Percentiles rank a stretch among this genome's conserved stretches.
Conservation (phyloP, 2,113 vertebrate species). For the Trematomus loennbergii region DNA sequence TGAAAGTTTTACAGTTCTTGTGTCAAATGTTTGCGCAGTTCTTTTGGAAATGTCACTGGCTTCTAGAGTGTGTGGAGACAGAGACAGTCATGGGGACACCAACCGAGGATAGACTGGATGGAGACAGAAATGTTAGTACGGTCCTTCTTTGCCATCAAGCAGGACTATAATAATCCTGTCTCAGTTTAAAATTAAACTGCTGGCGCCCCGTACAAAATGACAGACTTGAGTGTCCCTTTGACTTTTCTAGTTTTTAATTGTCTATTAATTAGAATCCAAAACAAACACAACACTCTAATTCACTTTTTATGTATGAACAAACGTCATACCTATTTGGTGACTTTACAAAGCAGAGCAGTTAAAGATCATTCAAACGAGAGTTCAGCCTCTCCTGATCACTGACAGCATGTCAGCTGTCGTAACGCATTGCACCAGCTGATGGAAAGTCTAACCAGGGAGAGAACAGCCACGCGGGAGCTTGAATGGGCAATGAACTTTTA, state of each 20-base stretch:
- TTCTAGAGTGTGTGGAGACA: not conserved
- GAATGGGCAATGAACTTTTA: constrained; percentile 17
- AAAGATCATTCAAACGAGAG: constrained; percentile 29
- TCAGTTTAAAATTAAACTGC: constrained; percentile 57
- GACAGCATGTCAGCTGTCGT: constrained; percentile 78
- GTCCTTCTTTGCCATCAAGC: constrained; percentile 23
- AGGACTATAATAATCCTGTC: constrained; percentile 64
- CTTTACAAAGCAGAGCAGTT: constrained; percentile 28
- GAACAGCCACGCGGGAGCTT: constrained; percentile 24
- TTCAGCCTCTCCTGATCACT: constrained; percentile 40
- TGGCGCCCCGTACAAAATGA: constrained; percentile 4
- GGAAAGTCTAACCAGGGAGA: constrained; percentile 69
- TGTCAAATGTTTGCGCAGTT: constrained; percentile 10
- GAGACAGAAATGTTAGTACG: constrained; percentile 37
- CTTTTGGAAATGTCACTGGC: not conserved
- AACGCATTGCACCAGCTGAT: constrained; percentile 78
- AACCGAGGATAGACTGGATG: constrained; percentile 40
- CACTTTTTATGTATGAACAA: constrained; percentile 3
- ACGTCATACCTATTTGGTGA: not conserved
- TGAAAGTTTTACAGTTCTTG: not conserved
- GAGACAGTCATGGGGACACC: constrained; percentile 18
- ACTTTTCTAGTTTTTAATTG: not conserved
- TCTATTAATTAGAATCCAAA: constrained; percentile 16
- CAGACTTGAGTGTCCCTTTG: constrained; percentile 14
- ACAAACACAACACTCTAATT: not conserved